Base-by-base conservation (phyloP, 2,797 vertebrate genomes). In the Intellagama lesueurii region DNA sequence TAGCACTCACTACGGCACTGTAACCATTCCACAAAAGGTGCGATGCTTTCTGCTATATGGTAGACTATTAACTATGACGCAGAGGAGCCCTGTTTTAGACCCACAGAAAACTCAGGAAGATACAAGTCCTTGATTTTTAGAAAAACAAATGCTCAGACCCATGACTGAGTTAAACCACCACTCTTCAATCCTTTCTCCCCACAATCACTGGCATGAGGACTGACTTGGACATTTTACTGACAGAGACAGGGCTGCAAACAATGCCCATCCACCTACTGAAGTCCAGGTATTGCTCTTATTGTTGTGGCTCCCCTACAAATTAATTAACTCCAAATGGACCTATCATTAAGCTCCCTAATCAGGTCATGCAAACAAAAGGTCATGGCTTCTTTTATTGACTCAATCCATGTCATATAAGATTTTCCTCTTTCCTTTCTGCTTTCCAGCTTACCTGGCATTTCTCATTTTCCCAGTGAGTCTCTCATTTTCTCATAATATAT, bases 1-100 rank as follows among this genome's bases (percentile, higher is more conserved):
- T 26, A 35, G 47, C 44, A 26, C 64, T 77, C 12, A 22, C 89
- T 85, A 91, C 90, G 84, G 81, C 88, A 90, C 64, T 81, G 83
- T 79, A 91, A 86, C 88, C 68, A 0, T 26, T 94, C 90, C 91
- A 87, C 93, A 89, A 77, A 70, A 77, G 82, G 47, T 32, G 14
- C 24, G 17, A 86, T 3, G 44, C 14, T 5, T 32, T 81, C 87
- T 26, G 32, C 87, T 60, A 86, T 16, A 77, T 72, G 80, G 28
- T 78, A 52, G 9, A 32, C 73, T 91, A 83, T 76, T 89, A 69
- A 82, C 35, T 35, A 64, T 14, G 44, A 85, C 93, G 92, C 40
- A 88, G 76, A 88, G 87, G 87, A 4, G 90, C 12, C 26, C 8
- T 87, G 66, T 83, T 88, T 89, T 85, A 32, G 16, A 84, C 88